Conservation (phyloP, 92 coral and sea anemone species). For the Phenganax stokvisi region DNA sequence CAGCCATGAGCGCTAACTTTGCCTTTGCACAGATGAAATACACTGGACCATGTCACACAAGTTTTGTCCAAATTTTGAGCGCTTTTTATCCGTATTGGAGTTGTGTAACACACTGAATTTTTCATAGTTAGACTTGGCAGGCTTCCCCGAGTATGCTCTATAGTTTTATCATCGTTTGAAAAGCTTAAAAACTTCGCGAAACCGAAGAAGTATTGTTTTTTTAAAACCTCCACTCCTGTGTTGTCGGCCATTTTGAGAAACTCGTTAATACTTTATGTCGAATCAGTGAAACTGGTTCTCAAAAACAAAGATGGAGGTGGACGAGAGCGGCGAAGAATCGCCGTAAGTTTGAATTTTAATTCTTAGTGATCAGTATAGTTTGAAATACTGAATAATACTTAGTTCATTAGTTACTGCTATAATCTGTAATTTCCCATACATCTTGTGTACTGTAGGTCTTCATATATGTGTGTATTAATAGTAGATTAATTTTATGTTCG, state of each 20-base stretch:
- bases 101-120: neutral
- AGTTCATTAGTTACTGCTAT: too few species aligned
- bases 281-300: too few species aligned
- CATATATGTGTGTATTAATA: neutral
- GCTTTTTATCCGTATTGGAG: slow-evolving; percentile 2
- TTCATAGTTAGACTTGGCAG: neutral
- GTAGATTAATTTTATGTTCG: neutral
- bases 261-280: too few species aligned
- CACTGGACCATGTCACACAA: slow-evolving; percentile 12
- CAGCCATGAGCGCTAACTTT: slow-evolving; percentile 17
- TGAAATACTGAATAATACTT: too few species aligned
- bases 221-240: neutral
- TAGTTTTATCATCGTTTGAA: neutral
- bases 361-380: too few species aligned
- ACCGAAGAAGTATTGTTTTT: slow-evolving; percentile 22
- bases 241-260: neutral
- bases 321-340: slow-evolving; percentile 34
- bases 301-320: slow-evolving; percentile 35
- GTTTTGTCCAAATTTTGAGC: neutral
- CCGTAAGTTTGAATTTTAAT: slow-evolving; percentile 40
- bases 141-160: neutral
- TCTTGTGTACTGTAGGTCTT: neutral
- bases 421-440: too few species aligned
- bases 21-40: slow-evolving; percentile 11
- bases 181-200: slow-evolving; percentile 23